Evolutionary conservation across 2,797 vertebrate species (phyloP).

Genomic region (Coccyzus lansbergi): DNA sequence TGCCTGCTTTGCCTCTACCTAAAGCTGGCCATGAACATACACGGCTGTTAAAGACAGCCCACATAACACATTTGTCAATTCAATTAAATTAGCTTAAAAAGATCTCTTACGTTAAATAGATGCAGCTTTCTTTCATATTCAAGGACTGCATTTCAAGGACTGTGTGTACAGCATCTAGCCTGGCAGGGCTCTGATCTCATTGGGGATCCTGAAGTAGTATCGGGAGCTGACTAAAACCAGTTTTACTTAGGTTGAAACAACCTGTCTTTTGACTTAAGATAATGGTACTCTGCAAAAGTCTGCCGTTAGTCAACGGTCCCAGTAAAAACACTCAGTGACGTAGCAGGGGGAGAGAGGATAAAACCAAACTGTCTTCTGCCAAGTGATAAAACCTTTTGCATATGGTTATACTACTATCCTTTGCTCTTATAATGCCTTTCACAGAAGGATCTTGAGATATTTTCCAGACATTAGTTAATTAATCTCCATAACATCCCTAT

Average conservation of each 20-base stretch:
- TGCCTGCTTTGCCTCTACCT: not conserved
- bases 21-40: not conserved
- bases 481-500: constrained; percentile 67
- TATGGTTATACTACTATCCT: not conserved
- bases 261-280: not conserved
- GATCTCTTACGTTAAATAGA: not conserved
- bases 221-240: not conserved
- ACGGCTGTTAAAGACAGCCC: not conserved
- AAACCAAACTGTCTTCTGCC: not conserved
- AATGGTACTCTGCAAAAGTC: not conserved
- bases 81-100: not conserved
- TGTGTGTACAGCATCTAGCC: not conserved
- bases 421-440: constrained; percentile 62
- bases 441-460: constrained; percentile 50
- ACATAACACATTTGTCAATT: not conserved
- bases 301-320: not conserved
- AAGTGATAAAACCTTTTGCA: constrained; percentile 48
- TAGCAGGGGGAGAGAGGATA: not conserved
- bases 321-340: not conserved
- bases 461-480: constrained; percentile 67
- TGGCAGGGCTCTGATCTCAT: constrained; percentile 2
- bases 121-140: not conserved
- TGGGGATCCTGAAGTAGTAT: not conserved
- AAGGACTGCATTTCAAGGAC: not conserved
- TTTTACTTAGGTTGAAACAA: not conserved